Base-by-base conservation (phyloP, 2,888 invertebrate species). In the Zeuzera pyrina region DNA sequence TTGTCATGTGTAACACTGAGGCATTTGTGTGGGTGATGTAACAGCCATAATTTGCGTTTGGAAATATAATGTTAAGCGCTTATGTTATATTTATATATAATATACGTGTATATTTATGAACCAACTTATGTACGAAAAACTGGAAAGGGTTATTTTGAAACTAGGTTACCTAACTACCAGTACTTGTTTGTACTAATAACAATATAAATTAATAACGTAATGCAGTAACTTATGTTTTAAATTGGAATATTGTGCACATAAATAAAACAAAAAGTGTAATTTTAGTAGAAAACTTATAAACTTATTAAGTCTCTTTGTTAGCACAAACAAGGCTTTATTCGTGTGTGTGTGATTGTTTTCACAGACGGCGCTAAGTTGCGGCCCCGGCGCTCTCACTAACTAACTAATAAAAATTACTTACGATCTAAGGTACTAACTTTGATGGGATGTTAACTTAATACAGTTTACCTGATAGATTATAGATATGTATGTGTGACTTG, bases 321-420 rank as follows among this genome's bases (percentile, higher is more conserved):
- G n/a, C n/a, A n/a, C n/a, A n/a, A n/a, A n/a, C n/a, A n/a, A n/a
- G n/a, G n/a, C n/a, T n/a, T n/a, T n/a, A n/a, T n/a, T n/a, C n/a
- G 42, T 61, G 59, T 66, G 61, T 59, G 55, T 72, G 58, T 78
- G 74, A 63, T 73, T 81, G 65, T 76, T 66, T 79, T 72, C 74
- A 62, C 81, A 83, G 81, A 67, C 81, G 81, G 81, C 81, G 81
- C 63, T 83, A 83, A 70, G 60, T 56, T 48, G 52, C 59, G 55
- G 60, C 43, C 49, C 52, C 61, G 52, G 53, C 53, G 61, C 57
- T 59, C 55, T 48, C 59, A 53, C 63, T 70, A 65, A 70, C 60
- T 63, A 62, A 66, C 69, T 70, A 66, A 65, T 61, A 59, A 74
- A 71, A 70, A 62, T 67, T 68, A 69, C 62, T 57, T 70, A 65